Base-by-base conservation (phyloP, 2,888 invertebrate species). In the Synanthedon myopaeformis region DNA sequence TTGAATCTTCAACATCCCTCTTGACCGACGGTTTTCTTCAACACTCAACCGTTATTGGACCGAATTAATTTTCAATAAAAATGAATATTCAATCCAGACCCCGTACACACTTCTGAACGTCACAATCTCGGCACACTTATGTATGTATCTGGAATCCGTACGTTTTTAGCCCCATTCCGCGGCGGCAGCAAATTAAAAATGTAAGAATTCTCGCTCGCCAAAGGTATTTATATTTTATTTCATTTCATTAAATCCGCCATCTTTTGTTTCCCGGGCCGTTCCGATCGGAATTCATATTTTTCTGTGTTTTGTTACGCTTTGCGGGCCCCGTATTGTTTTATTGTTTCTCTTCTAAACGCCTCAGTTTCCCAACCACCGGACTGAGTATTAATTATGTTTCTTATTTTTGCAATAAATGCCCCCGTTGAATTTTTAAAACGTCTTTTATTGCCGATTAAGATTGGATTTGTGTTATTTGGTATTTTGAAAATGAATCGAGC, bases 281-380 rank as follows among this genome's bases (percentile, higher is more conserved):
- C 70, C 81, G 81, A 86, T 84, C 71, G 86, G 86, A 84, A 86
- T 87, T 86, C 86, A 87, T 87, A 87, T 87, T 87, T 87, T 87
- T 85, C 86, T 87, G 84, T 81, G 84, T 87, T 86, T 82, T 84
- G 85, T 86, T 84, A 82, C 79, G 81, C 76, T 76, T 80, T 76
- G 77, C 76, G 76, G 72, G 75, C 74, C 70, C 63, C 64, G 79
- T 79, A 81, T 85, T 83, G 84, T 85, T 85, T 85, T 85, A 79
- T 85, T 85, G 79, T 79, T 78, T 74, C 74, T 71, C 73, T 70
- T 72, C 80, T 80, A 80, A 77, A 69, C 76, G 76, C 78, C 76
- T 79, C 72, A 75, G 76, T 70, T 73, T 72, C 75, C 67, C 74
- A 70, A 76, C 72, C 35, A 35, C 10, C 76, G 71, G 68, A 68